Evolutionary conservation across 2,888 invertebrate genomes (phyloP).

Genomic region (Hedya salicella): DNA sequence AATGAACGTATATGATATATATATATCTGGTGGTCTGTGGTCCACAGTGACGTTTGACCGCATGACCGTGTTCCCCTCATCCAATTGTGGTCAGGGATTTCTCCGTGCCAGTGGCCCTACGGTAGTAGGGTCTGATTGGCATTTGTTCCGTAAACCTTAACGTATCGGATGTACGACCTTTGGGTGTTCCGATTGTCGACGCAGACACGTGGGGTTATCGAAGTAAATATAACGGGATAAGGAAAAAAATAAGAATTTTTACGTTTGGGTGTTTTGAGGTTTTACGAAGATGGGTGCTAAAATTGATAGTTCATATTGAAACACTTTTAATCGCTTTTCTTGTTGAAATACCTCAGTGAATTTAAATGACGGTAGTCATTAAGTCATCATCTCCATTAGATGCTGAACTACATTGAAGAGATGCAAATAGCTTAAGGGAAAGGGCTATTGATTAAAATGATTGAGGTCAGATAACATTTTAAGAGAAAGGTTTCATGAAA

Average conservation of each 20-base stretch:
- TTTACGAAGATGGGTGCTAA: neutral
- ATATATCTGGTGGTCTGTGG: neutral
- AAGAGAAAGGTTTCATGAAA: neutral
- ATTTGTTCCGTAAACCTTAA: constrained; percentile 36
- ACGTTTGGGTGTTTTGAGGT: neutral
- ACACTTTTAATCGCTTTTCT: no score
- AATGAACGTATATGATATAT: neutral
- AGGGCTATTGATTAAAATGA: neutral
- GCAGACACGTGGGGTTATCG: constrained; percentile 28
- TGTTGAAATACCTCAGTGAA: no score
- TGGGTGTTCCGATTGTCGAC: constrained; percentile 24
- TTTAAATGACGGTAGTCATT: no score
- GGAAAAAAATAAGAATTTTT: neutral
- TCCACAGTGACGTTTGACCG: constrained; percentile 15
- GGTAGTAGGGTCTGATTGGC: constrained; percentile 38
- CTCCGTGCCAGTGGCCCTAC: constrained; percentile 35
- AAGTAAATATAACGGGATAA: constrained; percentile 5
- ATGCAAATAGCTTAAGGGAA: neutral
- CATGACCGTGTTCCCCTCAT: constrained; percentile 21
- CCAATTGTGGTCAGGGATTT: constrained; percentile 38
- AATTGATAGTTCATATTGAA: no score
- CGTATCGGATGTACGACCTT: constrained; percentile 41
- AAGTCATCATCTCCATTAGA: neutral
- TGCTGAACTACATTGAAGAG: neutral
- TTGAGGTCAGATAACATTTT: neutral